These are phyloP conservation scores for Ceyx cyanopectus DNA, from an alignment of 2,113 vertebrate species.

Conservation along the genomic window DNA sequence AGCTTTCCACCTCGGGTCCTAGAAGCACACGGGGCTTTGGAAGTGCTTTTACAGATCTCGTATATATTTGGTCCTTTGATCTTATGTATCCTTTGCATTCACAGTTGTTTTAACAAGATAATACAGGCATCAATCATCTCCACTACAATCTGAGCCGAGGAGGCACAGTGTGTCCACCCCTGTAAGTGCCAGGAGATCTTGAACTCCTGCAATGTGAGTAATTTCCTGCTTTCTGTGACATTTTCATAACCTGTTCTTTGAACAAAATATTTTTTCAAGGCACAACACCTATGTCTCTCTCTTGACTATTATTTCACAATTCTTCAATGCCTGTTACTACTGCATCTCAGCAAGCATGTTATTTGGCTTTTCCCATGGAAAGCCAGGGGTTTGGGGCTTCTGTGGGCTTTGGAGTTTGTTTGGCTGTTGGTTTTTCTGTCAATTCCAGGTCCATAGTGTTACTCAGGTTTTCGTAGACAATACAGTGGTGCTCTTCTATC, in stretches of 20 bases:
- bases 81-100: conserved; percentile 11
- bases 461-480: conserved; percentile 1
- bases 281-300: neutral
- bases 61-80: conserved; percentile 16
- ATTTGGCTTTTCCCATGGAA: neutral
- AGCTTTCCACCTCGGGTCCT: neutral
- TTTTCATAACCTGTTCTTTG: neutral
- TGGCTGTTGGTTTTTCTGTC: neutral
- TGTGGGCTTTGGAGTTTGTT: neutral
- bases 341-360: neutral
- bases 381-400: conserved; percentile 8
- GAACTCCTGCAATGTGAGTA: neutral
- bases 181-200: neutral
- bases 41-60: conserved; percentile 23
- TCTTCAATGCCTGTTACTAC: neutral
- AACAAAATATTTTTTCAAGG: conserved; percentile 2
- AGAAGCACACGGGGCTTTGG: neutral
- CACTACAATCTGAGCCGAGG: neutral
- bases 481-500: neutral
- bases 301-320: neutral
- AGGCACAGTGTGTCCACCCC: neutral
- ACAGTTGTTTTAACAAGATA: conserved; percentile 18
- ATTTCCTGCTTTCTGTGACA: conserved; percentile 5
- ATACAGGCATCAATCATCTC: conserved; percentile 36
- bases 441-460: neutral